Evolutionary conservation across 2,113 vertebrate species (phyloP).

Genomic region (Hemichromis elongatus): DNA sequence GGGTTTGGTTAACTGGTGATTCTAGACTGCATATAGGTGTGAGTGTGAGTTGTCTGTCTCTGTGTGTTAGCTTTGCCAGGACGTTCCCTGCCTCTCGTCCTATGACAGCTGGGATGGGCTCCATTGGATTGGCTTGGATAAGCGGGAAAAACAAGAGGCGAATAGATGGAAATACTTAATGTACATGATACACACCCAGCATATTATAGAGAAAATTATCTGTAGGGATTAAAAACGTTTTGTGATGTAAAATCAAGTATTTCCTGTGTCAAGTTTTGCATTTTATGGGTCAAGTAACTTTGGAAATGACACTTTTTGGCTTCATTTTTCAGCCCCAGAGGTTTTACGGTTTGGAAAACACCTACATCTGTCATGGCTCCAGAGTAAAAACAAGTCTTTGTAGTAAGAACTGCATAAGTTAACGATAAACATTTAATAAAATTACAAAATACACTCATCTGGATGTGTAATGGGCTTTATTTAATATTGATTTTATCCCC

Average conservation of each 20-base stretch:
- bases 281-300: neutral
- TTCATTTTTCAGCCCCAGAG: neutral
- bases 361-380: neutral
- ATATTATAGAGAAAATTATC: neutral
- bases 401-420: neutral
- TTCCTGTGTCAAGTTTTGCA: neutral
- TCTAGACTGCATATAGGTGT: neutral
- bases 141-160: neutral
- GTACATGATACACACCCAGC: neutral
- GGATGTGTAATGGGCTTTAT: neutral
- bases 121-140: neutral
- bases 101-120: neutral
- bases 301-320: neutral
- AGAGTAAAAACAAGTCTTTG: neutral
- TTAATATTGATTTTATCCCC: neutral
- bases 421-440: neutral
- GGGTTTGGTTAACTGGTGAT: neutral
- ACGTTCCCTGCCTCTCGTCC: rapidly evolving
- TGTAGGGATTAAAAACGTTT: neutral
- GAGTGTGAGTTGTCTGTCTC: neutral
- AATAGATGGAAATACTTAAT: neutral
- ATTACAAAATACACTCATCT: neutral
- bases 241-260: neutral
- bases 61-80: neutral
- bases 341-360: neutral